phyloP scores from a whole-genome alignment of 2,113 vertebrate genomes.

The Takifugu flavidus region DNA sequence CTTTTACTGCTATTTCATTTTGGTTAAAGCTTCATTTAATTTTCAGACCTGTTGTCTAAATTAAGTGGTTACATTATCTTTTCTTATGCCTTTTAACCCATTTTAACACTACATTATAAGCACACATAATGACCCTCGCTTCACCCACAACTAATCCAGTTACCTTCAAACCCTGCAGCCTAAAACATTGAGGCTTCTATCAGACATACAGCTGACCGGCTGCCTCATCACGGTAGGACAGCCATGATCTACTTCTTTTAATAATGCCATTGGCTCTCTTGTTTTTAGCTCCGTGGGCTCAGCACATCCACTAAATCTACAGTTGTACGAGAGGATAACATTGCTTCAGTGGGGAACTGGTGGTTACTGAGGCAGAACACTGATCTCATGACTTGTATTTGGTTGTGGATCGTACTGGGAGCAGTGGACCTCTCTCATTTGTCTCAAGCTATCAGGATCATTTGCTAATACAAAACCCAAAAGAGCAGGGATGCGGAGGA shows the following conservation, averaged over 20 bases:
- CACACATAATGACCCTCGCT: neutral
- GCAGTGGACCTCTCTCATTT: constrained; percentile 20
- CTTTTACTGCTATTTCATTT: too few relatives aligned
- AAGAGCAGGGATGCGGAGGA: constrained; percentile 1
- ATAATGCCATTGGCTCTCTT: neutral
- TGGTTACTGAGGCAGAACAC: constrained; percentile 39
- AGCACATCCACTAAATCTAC: constrained; percentile 28
- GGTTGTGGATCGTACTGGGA: constrained; percentile 16
- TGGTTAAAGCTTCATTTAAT: too few relatives aligned
- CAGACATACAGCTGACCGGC: constrained; percentile 14
- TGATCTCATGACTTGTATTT: constrained; percentile 27
- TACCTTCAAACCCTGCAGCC: neutral
- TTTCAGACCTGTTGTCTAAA: too few relatives aligned
- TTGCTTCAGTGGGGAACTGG: constrained; percentile 3
- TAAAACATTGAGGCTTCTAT: constrained; percentile 5
- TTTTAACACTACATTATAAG: neutral
- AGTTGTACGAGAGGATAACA: too few relatives aligned
- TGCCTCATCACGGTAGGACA: constrained; percentile 10
- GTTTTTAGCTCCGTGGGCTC: constrained; percentile 13
- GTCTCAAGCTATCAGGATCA: constrained; percentile 5
- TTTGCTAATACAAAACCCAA: neutral
- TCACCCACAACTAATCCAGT: neutral
- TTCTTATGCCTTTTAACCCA: neutral
- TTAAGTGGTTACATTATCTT: neutral
- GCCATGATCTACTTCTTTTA: constrained; percentile 22